These are phyloP conservation scores for Cephus pygmeus DNA, from an alignment of 2,888 invertebrate species.

Conservation along the genomic window DNA sequence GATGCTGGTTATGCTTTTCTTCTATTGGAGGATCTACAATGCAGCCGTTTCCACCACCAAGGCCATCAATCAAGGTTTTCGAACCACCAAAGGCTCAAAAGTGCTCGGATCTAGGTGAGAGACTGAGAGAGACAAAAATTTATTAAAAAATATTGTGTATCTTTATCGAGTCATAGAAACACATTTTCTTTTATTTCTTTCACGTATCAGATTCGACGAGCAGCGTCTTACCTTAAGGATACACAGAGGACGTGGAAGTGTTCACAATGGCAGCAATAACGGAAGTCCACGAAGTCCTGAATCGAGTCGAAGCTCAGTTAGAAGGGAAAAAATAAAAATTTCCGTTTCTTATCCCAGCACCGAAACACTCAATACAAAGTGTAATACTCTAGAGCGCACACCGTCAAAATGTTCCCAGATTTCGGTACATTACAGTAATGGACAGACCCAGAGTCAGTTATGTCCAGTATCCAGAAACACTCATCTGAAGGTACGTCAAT, in stretches of 20 bases:
- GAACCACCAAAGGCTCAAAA: constrained; percentile 81
- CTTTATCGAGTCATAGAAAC: neutral
- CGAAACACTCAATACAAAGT: constrained; percentile 68
- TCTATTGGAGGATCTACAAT: constrained; percentile 96
- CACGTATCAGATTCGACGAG: constrained; percentile 81
- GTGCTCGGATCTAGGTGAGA: constrained; percentile 62
- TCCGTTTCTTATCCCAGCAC: constrained; percentile 87
- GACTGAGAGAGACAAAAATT: neutral
- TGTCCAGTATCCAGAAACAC: constrained; percentile 52
- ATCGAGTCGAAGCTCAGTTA: constrained; percentile 66
- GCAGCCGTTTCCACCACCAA: constrained; percentile 94
- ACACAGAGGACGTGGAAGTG: constrained; percentile 85
- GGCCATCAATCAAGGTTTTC: constrained; percentile 91
- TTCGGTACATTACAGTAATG: constrained; percentile 60
- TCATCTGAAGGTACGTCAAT: constrained; percentile 53
- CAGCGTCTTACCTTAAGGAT: constrained; percentile 91
- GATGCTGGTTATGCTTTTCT: constrained; percentile 97
- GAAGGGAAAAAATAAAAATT: constrained; percentile 84
- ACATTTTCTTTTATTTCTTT: neutral
- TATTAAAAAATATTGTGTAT: neutral
- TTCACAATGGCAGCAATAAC: constrained; percentile 63
- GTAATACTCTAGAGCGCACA: constrained; percentile 57
- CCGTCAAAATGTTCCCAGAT: constrained; percentile 59
- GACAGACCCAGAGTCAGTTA: constrained; percentile 61
- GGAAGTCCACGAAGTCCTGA: constrained; percentile 41